Evolutionary conservation across 1,140 invertebrate genomes (phyloP).

Genomic region (Hylaeus anthracinus): DNA sequence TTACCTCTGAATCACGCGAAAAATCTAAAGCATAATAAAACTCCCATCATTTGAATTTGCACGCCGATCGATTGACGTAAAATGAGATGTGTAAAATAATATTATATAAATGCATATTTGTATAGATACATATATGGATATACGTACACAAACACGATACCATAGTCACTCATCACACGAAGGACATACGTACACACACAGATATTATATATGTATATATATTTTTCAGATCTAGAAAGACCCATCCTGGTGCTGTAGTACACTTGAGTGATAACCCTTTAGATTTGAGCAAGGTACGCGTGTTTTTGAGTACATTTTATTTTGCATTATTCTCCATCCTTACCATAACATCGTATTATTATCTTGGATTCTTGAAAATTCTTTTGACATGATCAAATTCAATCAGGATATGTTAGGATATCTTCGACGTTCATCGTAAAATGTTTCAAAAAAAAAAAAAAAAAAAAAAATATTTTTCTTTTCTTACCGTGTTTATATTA

Average conservation of each 20-base stretch:
- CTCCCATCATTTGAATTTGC: background rate
- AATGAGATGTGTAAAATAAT: background rate
- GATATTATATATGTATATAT: constrained; percentile 62
- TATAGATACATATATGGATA: constrained; percentile 42
- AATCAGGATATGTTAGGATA: constrained; percentile 29
- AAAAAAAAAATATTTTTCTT: too few species aligned
- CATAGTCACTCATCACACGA: constrained; percentile 5
- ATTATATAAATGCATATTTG: constrained; percentile 30
- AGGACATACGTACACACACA: constrained; percentile 15
- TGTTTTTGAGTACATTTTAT: constrained; percentile 69
- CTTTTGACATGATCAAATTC: constrained; percentile 22
- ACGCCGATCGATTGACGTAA: background rate
- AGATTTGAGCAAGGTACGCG: constrained; percentile 94
- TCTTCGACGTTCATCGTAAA: constrained; percentile 17
- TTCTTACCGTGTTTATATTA: constrained; percentile 32
- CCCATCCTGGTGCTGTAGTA: constrained; percentile 96
- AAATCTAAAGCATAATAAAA: background rate
- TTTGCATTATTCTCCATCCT: constrained; percentile 68
- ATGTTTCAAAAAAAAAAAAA: background rate
- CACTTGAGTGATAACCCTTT: constrained; percentile 97
- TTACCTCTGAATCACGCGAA: too few species aligned
- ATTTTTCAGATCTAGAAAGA: constrained; percentile 93
- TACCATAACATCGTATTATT: constrained; percentile 60
- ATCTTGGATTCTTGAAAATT: constrained; percentile 46
- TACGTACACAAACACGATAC: constrained; percentile 10